Conservation (phyloP, 92 coral and sea anemone species). For the Epizoanthus scotinus region DNA sequence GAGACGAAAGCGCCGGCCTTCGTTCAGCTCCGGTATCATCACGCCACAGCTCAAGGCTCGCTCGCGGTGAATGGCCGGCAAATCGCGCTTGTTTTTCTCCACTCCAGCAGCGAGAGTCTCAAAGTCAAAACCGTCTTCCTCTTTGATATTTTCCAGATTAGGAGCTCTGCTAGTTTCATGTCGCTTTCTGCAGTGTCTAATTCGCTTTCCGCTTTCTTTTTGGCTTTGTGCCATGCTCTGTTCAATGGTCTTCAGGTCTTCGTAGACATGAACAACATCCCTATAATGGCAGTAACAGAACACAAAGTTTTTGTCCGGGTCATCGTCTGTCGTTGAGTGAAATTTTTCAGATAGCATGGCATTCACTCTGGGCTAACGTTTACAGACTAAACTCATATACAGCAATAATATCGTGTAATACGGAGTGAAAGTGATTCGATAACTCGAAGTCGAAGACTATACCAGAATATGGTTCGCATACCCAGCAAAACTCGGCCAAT, state of each 20-base stretch:
- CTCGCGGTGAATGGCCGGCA: constrained; percentile 33
- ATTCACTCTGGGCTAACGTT: not conserved
- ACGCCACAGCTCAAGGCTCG: constrained; percentile 32
- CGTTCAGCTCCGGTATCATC: constrained; percentile 19
- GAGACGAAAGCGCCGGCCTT: constrained; percentile 39
- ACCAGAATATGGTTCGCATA: not conserved
- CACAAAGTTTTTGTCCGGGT: constrained; percentile 1
- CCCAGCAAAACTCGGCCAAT: not conserved
- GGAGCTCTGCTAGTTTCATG: constrained; percentile 26
- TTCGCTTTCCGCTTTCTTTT: constrained; percentile 11
- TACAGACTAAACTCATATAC: not conserved
- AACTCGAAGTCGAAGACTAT: not conserved
- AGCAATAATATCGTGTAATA: not conserved
- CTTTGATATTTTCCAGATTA: constrained; percentile 21
- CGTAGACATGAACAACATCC: constrained; percentile 20
- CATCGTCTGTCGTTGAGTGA: not conserved
- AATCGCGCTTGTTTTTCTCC: constrained; percentile 9
- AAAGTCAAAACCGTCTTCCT: constrained; percentile 16
- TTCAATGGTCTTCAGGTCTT: constrained; percentile 39
- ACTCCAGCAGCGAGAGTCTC: not conserved
- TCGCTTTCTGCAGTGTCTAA: constrained; percentile 28
- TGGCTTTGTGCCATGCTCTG: constrained; percentile 38
- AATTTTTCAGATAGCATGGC: constrained; percentile 8
- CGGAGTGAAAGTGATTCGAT: constrained; percentile 1
- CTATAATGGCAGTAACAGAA: constrained; percentile 11